Percentiles rank a stretch among this genome's conserved stretches.
These are phyloP conservation scores for Sturnira hondurensis DNA, from an alignment of 2,113 vertebrate species.

Conservation along the genomic window DNA sequence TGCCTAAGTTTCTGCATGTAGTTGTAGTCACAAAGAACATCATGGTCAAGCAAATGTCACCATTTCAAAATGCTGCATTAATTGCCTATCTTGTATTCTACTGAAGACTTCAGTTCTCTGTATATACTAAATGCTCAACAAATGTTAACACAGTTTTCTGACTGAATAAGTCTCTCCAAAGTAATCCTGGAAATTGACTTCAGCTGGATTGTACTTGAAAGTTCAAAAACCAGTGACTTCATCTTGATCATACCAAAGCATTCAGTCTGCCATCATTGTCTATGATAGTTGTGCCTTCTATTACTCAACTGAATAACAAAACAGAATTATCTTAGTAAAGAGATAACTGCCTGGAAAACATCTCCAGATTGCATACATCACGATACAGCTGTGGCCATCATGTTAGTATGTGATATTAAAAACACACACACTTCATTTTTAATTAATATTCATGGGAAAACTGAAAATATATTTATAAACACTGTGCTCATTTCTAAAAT, in stretches of 20 bases:
- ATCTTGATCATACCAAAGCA: neutral
- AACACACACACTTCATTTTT: neutral
- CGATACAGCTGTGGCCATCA: neutral
- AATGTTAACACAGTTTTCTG: neutral
- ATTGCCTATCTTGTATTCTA: neutral
- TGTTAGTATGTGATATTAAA: neutral
- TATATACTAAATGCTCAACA: neutral
- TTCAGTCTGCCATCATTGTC: neutral
- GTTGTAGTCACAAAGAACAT: neutral
- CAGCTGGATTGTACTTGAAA: neutral
- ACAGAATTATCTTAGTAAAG: neutral
- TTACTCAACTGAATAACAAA: slow-evolving; percentile 6
- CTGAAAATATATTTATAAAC: neutral
- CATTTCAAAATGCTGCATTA: neutral
- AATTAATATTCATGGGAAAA: neutral
- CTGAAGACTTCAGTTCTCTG: neutral
- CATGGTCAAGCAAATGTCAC: neutral
- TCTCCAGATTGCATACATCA: neutral
- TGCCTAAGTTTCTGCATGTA: neutral
- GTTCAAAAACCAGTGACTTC: neutral
- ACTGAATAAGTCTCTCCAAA: neutral
- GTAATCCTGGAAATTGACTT: neutral
- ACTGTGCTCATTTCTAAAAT: neutral
- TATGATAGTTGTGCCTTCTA: neutral
- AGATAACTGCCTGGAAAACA: neutral